Percentiles rank a stretch among this genome's conserved stretches.
Evolutionary conservation across 2,888 invertebrate genomes (phyloP).

Genomic region (Synergus umbraculus): DNA sequence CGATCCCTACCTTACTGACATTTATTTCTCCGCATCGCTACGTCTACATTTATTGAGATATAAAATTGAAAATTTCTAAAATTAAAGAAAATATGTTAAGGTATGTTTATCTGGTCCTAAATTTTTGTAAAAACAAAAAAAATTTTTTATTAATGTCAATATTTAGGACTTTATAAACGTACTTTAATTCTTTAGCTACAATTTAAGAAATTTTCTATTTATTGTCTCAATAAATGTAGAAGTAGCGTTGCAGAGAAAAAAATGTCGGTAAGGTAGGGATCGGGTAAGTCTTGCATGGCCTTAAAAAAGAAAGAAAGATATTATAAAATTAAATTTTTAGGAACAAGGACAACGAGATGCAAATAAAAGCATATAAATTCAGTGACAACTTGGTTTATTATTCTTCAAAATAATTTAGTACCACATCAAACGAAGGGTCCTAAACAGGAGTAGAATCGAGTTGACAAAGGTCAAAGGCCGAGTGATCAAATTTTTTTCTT

Average conservation of each 20-base stretch:
- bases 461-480: constrained; percentile 44
- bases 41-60: background rate
- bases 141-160: too few relatives aligned
- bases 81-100: too few relatives aligned
- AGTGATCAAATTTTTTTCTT: constrained; percentile 12
- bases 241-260: too few relatives aligned
- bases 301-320: too few relatives aligned
- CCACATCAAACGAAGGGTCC: constrained; percentile 64
- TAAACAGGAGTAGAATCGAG: constrained; percentile 51
- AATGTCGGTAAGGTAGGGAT: too few relatives aligned
- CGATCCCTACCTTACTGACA: background rate
- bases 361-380: constrained; percentile 50
- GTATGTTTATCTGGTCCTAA: background rate
- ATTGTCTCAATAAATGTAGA: too few relatives aligned
- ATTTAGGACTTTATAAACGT: too few relatives aligned
- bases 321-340: background rate
- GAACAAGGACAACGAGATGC: background rate
- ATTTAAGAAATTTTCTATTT: too few relatives aligned
- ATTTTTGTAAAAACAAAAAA: too few relatives aligned
- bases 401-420: constrained; percentile 70
- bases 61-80: too few relatives aligned
- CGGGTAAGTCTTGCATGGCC: too few relatives aligned
- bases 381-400: constrained; percentile 70
- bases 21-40: background rate
- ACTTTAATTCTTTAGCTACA: background rate